These are phyloP conservation scores for Lordiphosa collinella DNA, from an alignment of 1,140 invertebrate species.

Conservation along the genomic window DNA sequence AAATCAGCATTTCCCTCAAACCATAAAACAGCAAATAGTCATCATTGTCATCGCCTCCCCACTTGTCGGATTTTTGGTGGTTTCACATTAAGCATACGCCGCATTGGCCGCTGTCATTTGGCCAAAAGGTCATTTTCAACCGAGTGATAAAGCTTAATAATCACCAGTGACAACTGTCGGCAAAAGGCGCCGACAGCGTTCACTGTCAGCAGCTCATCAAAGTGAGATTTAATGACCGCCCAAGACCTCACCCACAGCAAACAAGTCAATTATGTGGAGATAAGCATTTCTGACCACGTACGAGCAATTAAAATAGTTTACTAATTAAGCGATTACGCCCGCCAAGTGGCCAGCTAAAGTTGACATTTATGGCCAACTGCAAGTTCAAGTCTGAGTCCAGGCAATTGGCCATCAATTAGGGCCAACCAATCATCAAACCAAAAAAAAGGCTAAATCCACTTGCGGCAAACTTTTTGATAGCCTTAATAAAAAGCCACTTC, in stretches of 20 bases:
- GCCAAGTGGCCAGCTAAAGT: not conserved
- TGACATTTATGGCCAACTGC: not conserved
- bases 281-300: conserved; percentile 17
- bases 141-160: too few relatives aligned
- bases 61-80: not conserved
- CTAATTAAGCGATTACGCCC: conserved; percentile 52
- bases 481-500: conserved; percentile 11
- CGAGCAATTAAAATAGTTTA: conserved; percentile 47
- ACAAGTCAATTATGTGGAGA: conserved; percentile 10
- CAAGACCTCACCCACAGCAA: conserved; percentile 3
- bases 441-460: conserved; percentile 16
- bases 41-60: not conserved
- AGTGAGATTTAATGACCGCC: conserved; percentile 47
- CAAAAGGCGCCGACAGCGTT: not conserved
- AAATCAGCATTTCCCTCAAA: conserved; percentile 27
- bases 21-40: conserved; percentile 24
- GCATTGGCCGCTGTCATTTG: conserved; percentile 6
- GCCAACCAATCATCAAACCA: conserved; percentile 16
- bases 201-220: conserved; percentile 29
- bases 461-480: conserved; percentile 18
- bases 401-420: conserved; percentile 7
- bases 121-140: conserved; percentile 13
- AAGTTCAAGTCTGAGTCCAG: not conserved
- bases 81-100: conserved; percentile 24
- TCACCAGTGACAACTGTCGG: not conserved